These are phyloP conservation scores for Imbricaverruca yamaguchii DNA, from an alignment of 2,888 invertebrate genomes.

Conservation along the genomic window DNA sequence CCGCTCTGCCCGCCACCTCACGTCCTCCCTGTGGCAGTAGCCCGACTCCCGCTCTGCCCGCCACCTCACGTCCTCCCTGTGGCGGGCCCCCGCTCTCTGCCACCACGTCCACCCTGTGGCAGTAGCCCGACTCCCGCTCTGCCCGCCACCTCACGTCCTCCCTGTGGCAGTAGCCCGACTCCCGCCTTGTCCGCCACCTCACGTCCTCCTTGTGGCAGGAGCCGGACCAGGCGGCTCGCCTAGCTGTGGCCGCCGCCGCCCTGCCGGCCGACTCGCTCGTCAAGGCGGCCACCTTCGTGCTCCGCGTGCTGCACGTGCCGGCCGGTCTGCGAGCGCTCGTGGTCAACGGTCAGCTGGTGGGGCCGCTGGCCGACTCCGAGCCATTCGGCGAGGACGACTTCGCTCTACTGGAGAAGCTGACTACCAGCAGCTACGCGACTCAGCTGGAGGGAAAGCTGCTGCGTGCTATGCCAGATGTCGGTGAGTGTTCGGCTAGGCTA, in stretches of 20 bases:
- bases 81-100: too few species aligned
- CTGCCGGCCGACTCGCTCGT: background rate
- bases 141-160: too few species aligned
- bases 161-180: too few species aligned
- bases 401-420: slow-evolving; percentile 66
- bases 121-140: too few species aligned
- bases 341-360: slow-evolving; percentile 81
- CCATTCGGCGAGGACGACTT: slow-evolving; percentile 81
- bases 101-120: too few species aligned
- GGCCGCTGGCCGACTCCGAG: slow-evolving; percentile 68
- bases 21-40: too few species aligned
- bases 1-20: too few species aligned
- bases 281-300: background rate
- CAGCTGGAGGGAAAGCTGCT: slow-evolving; percentile 36
- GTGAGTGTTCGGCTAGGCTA: background rate
- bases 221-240: background rate
- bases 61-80: too few species aligned
- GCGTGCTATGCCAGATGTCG: slow-evolving; percentile 26
- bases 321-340: slow-evolving; percentile 63
- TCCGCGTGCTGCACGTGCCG: slow-evolving; percentile 55
- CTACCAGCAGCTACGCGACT: slow-evolving; percentile 33
- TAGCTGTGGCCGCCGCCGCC: background rate
- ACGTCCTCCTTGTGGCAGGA: background rate
- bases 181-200: too few species aligned
- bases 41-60: too few species aligned